A percentile compares a stretch with the other conserved stretches of the same genome.
Evolutionary conservation across 2,113 vertebrate species (phyloP).

Genomic region (Scolopax mira): DNA sequence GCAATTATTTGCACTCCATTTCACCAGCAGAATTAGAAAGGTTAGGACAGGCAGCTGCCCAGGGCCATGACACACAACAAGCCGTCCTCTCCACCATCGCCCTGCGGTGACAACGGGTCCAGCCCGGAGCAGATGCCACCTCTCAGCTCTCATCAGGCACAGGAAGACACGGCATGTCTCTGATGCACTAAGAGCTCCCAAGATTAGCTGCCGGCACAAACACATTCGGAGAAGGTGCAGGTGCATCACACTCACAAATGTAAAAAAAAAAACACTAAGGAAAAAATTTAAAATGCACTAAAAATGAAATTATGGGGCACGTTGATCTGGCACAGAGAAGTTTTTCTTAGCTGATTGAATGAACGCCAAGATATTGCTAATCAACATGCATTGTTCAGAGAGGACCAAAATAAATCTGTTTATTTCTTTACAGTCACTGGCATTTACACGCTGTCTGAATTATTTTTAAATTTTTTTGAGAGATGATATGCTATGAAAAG

Average conservation of each 20-base stretch:
- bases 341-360: background rate
- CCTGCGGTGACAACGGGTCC: background rate
- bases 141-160: constrained; percentile 61
- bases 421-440: background rate
- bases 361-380: background rate
- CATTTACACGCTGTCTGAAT: background rate
- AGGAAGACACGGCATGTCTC: background rate
- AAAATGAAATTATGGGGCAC: background rate
- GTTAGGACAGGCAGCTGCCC: constrained; percentile 48
- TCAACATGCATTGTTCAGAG: background rate
- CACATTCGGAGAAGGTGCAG: fast-evolving
- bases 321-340: background rate
- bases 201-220: background rate
- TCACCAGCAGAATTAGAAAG: constrained; percentile 66
- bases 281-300: background rate
- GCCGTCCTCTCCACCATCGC: background rate
- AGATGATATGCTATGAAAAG: background rate
- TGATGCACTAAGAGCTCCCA: background rate
- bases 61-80: background rate
- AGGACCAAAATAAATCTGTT: background rate
- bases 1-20: constrained; percentile 71
- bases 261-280: background rate
- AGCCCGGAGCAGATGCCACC: constrained; percentile 37
- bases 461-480: background rate
- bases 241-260: background rate